These are phyloP conservation scores for Amphilophus citrinellus DNA, from an alignment of 2,113 vertebrate species.

Conservation along the genomic window DNA sequence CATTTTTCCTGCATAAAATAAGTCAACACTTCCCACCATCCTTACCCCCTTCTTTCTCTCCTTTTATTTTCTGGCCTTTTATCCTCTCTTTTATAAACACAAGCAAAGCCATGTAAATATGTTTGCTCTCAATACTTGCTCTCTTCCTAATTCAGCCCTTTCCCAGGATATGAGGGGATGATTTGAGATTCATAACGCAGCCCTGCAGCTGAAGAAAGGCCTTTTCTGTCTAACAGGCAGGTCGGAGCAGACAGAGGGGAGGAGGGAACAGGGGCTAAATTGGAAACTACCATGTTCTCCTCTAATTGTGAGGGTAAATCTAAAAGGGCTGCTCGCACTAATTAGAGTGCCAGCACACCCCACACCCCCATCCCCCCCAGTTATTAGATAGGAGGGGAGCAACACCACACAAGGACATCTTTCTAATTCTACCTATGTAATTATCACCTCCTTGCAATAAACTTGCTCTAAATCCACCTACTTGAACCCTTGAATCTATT, in stretches of 20 bases:
- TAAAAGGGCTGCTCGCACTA: slow-evolving; percentile 61
- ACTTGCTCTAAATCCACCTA: slow-evolving; percentile 1
- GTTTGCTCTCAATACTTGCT: slow-evolving; percentile 71
- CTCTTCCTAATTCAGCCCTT: slow-evolving; percentile 67
- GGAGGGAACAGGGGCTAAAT: slow-evolving; percentile 48
- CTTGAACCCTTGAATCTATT: not conserved
- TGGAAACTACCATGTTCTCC: slow-evolving; percentile 68
- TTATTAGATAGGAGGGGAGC: slow-evolving; percentile 66
- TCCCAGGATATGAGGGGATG: slow-evolving; percentile 86
- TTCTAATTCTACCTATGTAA: slow-evolving; percentile 30
- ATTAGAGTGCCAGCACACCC: slow-evolving; percentile 62
- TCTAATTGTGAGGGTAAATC: slow-evolving; percentile 71
- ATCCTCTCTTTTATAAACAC: slow-evolving; percentile 41
- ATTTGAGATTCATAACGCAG: slow-evolving; percentile 80
- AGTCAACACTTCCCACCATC: slow-evolving; percentile 16
- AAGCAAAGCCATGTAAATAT: slow-evolving; percentile 34
- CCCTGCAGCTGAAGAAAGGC: slow-evolving; percentile 84
- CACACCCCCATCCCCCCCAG: not conserved
- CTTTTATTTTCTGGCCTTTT: slow-evolving; percentile 17
- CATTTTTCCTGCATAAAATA: slow-evolving; percentile 13
- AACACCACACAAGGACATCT: slow-evolving; percentile 39
- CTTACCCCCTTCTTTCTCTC: not conserved
- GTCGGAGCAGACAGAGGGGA: slow-evolving; percentile 20
- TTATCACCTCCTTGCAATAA: slow-evolving; percentile 42
- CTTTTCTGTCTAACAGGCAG: slow-evolving; percentile 76